Base-by-base conservation (phyloP, 2,797 vertebrate genomes). In the Simalia tracyae region DNA sequence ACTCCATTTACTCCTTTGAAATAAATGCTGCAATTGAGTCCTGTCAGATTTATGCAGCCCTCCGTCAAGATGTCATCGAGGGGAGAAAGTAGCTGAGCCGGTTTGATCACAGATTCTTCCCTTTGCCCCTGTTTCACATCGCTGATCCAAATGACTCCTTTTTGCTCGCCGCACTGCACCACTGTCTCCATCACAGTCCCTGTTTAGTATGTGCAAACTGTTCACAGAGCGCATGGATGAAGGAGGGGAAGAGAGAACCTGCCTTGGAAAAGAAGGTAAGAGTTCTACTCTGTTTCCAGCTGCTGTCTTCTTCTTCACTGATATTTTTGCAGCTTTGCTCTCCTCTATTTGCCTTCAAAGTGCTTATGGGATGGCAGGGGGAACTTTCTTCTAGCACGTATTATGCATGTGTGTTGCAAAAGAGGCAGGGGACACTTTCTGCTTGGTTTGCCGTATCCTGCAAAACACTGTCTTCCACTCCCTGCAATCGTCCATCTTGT, bases 101-200 rank as follows among this genome's bases (percentile, higher is more conserved):
- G 91, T 93, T 90, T 50, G 57, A 81, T 90, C 56, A 72, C 7
- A 89, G 85, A 93, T 66, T 87, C 42, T 92, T 94, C 57, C 61
- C 84, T 88, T 86, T 1, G n/a, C 91, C 81, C 50, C 81, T 89
- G 31, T 63, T 87, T 87, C 88, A 90, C 92, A 87, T 90, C 59
- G 14, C 17, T 6, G 68, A 84, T 91, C 86, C 87, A 95, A 64
- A 56, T 11, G 54, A 86, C 76, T 88, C 24, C 84, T 72, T 93
- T 87, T 46, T 61, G n/a, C 84, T 90, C 17, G 31, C 84, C 54
- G 85, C 24, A 66, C 72, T 76, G 36, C 57, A 66, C 17, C 68
- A 56, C 88, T 92, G 36, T 90, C 88, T 88, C 89, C 57, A 95
- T 90, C 15, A 9, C 19, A 12, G n/a, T 61, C 22, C 86, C 87